Evolutionary conservation across 2,797 vertebrate genomes (phyloP).

Genomic region (Sphaeramia orbicularis): DNA sequence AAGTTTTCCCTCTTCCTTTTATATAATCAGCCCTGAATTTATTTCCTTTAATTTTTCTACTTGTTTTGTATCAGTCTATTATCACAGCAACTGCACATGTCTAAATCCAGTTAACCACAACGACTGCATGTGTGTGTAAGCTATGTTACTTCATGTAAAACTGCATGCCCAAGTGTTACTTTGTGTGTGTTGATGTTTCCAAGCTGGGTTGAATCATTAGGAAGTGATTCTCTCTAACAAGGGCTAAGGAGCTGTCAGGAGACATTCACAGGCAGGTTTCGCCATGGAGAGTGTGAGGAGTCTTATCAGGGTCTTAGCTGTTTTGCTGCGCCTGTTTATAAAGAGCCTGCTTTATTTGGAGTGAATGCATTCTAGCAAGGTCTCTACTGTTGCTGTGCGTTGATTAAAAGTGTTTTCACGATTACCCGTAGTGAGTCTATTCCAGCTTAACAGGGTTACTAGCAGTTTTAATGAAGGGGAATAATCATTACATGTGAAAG

Average conservation of each 20-base stretch:
- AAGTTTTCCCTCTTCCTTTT: no score
- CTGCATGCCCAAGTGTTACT: constrained; percentile 72
- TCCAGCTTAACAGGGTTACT: constrained; percentile 86
- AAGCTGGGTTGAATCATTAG: constrained; percentile 84
- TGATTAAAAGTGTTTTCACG: constrained; percentile 87
- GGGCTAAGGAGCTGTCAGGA: constrained; percentile 86
- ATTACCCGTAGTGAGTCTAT: constrained; percentile 85
- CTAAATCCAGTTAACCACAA: constrained; percentile 39
- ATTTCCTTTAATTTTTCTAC: no score
- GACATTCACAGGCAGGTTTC: constrained; percentile 85
- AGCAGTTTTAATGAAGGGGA: constrained; percentile 85
- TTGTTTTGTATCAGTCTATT: neutral
- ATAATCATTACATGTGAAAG: constrained; percentile 76
- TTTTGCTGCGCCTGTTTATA: constrained; percentile 83
- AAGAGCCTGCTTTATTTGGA: constrained; percentile 84
- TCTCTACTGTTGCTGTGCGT: constrained; percentile 85
- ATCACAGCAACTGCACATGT: constrained; percentile 17
- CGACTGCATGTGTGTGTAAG: constrained; percentile 20
- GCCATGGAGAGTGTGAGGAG: constrained; percentile 85
- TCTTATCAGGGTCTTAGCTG: constrained; percentile 84
- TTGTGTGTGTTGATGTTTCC: constrained; percentile 78
- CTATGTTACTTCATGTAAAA: constrained; percentile 54
- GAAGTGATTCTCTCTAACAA: constrained; percentile 83
- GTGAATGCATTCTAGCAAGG: constrained; percentile 85
- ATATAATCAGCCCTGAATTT: no score